Conservation (phyloP, 2,113 vertebrate species). For the Tichodroma muraria region DNA sequence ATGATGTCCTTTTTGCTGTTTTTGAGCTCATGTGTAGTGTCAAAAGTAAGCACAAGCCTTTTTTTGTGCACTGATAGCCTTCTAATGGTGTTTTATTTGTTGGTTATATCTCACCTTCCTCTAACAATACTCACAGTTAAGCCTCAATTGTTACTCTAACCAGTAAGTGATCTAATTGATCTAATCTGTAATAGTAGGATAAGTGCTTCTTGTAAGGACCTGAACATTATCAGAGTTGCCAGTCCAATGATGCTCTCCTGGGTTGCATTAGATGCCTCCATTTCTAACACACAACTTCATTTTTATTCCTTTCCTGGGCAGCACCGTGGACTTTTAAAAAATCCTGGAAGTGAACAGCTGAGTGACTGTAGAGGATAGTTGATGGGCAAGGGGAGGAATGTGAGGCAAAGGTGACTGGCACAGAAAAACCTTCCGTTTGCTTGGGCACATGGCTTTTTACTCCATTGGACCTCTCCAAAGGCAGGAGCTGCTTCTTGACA, state of each 20-base stretch:
- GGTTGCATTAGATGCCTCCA: not conserved
- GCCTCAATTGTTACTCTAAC: not conserved
- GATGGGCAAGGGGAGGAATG: not conserved
- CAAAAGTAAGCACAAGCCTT: not conserved
- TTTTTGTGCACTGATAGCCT: not conserved
- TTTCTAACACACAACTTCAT: not conserved
- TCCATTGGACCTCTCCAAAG: not conserved
- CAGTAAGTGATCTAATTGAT: not conserved
- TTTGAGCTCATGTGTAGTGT: not conserved
- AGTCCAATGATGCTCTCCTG: not conserved
- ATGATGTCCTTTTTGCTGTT: not conserved
- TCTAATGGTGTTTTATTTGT: not conserved
- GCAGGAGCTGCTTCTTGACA: not conserved
- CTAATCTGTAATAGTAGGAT: not conserved
- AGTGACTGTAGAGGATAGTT: not conserved
- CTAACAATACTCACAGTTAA: not conserved
- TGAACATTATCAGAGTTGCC: not conserved
- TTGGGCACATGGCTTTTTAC: fast-evolving
- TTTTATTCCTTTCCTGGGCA: not conserved
- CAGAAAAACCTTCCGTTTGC: not conserved
- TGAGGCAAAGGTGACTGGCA: not conserved
- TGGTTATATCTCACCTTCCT: not conserved
- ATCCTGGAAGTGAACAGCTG: not conserved
- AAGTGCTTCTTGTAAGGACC: fast-evolving
- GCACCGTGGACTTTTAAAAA: not conserved